Percentiles rank a stretch among this genome's conserved stretches.
Conservation (phyloP, 2,113 vertebrate species). For the Phylloscopus trochiloides region DNA sequence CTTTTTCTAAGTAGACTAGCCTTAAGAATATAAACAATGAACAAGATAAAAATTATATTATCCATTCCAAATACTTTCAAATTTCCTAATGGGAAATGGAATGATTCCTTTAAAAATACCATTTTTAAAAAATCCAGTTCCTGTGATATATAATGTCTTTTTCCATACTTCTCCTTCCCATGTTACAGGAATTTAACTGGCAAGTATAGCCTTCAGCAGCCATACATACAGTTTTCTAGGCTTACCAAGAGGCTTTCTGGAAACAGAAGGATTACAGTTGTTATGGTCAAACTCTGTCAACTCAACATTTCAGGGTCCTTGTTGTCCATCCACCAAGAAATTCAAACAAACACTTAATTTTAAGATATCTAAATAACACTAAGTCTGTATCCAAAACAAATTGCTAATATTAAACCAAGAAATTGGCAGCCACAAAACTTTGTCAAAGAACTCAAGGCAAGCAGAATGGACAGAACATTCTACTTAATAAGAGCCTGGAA, state of each 20-base stretch:
- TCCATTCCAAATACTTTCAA: background rate
- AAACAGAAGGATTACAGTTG: background rate
- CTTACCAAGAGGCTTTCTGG: background rate
- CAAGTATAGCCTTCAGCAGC: background rate
- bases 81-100: constrained; percentile 10
- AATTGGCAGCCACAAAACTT: background rate
- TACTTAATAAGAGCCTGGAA: background rate
- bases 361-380: background rate
- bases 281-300: background rate
- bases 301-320: background rate
- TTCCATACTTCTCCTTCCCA: background rate
- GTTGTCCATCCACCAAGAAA: background rate
- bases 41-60: constrained; percentile 20
- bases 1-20: background rate
- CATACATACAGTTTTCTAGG: background rate
- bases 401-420: background rate
- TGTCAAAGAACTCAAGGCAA: background rate
- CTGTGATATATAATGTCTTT: background rate
- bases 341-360: background rate
- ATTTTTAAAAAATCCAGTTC: background rate
- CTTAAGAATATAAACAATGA: background rate
- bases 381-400: background rate
- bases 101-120: background rate
- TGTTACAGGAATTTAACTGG: background rate
- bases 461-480: background rate